These are phyloP conservation scores for Syngnathus typhle DNA, from an alignment of 2,113 vertebrate genomes.

Conservation along the genomic window DNA sequence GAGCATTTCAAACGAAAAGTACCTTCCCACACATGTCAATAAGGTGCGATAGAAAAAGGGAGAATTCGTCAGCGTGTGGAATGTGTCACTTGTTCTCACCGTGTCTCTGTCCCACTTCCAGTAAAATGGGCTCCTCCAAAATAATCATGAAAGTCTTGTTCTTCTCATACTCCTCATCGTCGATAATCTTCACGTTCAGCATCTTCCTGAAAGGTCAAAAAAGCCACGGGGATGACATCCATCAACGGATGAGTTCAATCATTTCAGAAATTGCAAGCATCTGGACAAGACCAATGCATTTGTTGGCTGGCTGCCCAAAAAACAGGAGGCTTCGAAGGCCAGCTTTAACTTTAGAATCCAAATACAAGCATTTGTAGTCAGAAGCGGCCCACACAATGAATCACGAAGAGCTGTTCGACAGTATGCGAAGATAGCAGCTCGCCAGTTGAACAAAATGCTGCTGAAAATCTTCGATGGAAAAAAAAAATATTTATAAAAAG, in stretches of 20 bases:
- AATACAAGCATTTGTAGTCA: constrained; percentile 14
- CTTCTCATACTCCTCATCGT: constrained; percentile 83
- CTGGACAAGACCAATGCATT: not conserved
- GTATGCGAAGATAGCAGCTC: constrained; percentile 21
- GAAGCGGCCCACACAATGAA: constrained; percentile 40
- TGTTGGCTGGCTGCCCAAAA: not conserved
- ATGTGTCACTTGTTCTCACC: constrained; percentile 53
- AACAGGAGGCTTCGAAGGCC: constrained; percentile 10
- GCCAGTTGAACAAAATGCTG: constrained; percentile 11
- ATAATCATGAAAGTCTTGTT: constrained; percentile 79
- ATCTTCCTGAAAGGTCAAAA: constrained; percentile 65
- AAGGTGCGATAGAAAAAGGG: not conserved
- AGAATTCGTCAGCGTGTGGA: too few relatives aligned
- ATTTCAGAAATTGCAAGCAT: constrained; percentile 8
- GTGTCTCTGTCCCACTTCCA: constrained; percentile 74
- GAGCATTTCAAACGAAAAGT: not conserved
- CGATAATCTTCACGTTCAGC: constrained; percentile 79
- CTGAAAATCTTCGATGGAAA: not conserved
- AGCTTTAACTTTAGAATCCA: constrained; percentile 4
- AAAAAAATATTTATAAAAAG: not conserved
- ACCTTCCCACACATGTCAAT: too few relatives aligned
- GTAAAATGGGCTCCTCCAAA: constrained; percentile 73
- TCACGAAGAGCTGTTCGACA: constrained; percentile 40
- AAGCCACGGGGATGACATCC: not conserved
- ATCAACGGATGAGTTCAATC: not conserved